Base-by-base conservation (phyloP, 2,797 vertebrate genomes). In the Acipenser oxyrinchus region DNA sequence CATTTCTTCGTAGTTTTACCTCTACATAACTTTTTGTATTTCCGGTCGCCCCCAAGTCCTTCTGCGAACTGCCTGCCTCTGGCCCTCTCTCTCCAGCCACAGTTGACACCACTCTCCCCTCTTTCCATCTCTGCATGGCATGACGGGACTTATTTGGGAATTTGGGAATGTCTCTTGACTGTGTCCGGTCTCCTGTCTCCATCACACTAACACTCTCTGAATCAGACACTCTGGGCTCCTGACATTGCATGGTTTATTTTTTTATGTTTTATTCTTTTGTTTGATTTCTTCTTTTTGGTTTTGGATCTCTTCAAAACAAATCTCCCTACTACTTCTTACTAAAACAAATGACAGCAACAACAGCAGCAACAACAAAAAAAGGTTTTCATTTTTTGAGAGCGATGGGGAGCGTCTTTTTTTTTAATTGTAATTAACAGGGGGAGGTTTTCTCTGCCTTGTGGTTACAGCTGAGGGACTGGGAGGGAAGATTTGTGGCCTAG, bases 241-340 rank as follows among this genome's bases (percentile, higher is more conserved):
- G 77, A 0, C 65, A 71, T 72, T 75, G 62, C 74, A 72, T 65
- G 71, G 59, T 75, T 51, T 81, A 80, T 81, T 81, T 51, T 75
- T 75, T 13, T 3, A 6, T 76, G 75, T 77, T 77, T 82, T 72
- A 74, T 18, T 18, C 70, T 67, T 74, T 82, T 84, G 8, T 67
- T 64, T 70, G 69, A 37, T 67, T 23, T 62, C 23, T 13, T 23
- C 1, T 76, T 75, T 10, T 76, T 18, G 15, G 68, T 59, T 74
- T 79, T 70, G 71, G 62, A 69, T 77, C 78, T 52, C 10, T 37
- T 37, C 23, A 37, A 37, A 37, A 37, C 23, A 37, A 37, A 37
- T 37, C 23, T 72, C 74, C 76, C 13, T 9, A 2, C n/a, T 83
- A 77, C 79, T 78, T 82, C 77, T n/a, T 71, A 82, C 80, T 82